phyloP scores from a whole-genome alignment of 2,113 vertebrate genomes.

The Thalassarche chlororhynchos region DNA sequence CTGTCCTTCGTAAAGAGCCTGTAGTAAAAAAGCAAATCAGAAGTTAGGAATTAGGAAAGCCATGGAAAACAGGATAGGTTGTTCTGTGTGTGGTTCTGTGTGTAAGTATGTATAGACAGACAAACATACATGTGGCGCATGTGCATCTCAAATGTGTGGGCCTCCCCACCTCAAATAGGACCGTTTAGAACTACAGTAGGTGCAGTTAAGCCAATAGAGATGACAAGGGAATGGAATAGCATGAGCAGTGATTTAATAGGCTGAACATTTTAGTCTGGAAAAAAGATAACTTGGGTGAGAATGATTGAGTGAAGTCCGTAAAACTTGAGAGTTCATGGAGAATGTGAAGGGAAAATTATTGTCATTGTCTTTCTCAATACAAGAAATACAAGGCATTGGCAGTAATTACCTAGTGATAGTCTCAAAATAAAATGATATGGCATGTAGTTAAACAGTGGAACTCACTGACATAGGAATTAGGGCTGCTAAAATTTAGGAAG shows the following conservation, averaged over 20 bases:
- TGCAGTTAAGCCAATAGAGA: not conserved
- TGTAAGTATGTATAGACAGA: not conserved
- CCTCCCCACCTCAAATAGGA: not conserved
- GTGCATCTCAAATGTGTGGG: not conserved
- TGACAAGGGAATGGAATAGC: not conserved
- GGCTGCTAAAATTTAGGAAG: not conserved
- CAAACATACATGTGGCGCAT: fast-evolving
- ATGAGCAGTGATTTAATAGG: not conserved
- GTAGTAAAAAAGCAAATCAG: not conserved
- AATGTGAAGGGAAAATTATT: not conserved
- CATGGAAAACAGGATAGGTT: not conserved
- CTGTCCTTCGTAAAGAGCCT: too few species aligned
- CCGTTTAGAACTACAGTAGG: fast-evolving
- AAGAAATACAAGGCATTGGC: not conserved
- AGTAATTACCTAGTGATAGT: not conserved
- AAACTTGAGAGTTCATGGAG: not conserved
- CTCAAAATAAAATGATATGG: not conserved
- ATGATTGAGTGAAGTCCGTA: not conserved
- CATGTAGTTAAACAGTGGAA: not conserved
- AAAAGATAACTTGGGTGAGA: not conserved
- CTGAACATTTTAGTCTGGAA: not conserved
- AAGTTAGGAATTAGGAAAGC: not conserved
- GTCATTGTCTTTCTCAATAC: not conserved
- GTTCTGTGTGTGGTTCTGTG: not conserved
- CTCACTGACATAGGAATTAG: not conserved